These are phyloP conservation scores for Crenuchus spilurus DNA, from an alignment of 2,797 vertebrate species.

Conservation along the genomic window DNA sequence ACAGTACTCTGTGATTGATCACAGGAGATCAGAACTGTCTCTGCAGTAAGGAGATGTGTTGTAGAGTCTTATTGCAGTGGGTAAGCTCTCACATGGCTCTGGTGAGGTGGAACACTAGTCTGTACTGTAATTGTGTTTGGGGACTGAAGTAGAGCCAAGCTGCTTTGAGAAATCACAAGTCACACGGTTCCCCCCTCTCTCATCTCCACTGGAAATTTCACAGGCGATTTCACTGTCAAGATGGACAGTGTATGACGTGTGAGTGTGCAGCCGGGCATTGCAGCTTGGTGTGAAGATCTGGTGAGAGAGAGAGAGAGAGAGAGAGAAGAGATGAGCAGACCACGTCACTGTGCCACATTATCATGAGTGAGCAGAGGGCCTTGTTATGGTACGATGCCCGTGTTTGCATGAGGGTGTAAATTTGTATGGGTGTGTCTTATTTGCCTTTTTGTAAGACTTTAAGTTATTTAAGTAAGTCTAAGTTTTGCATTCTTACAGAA, in stretches of 20 bases:
- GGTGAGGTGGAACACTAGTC: too few species aligned
- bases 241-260: constrained; percentile 38
- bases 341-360: constrained; percentile 30
- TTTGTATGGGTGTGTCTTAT: background rate
- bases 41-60: too few species aligned
- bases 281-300: constrained; percentile 24
- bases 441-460: too few species aligned
- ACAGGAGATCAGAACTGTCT: too few species aligned
- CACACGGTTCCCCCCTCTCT: constrained; percentile 34
- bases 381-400: constrained; percentile 7
- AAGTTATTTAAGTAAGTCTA: too few species aligned
- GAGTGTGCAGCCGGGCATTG: constrained; percentile 21
- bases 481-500: too few species aligned
- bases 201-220: constrained; percentile 38
- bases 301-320: constrained; percentile 4
- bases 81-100: too few species aligned
- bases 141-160: background rate
- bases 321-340: too few species aligned
- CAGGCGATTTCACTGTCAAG: constrained; percentile 44
- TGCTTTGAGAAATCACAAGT: constrained; percentile 36
- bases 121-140: background rate
- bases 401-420: background rate
- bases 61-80: too few species aligned
- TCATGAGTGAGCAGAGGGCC: background rate
- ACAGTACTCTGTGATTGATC: too few species aligned